Base-by-base conservation (phyloP, 2,113 vertebrate genomes). In the Trichomycterus rosablanca region DNA sequence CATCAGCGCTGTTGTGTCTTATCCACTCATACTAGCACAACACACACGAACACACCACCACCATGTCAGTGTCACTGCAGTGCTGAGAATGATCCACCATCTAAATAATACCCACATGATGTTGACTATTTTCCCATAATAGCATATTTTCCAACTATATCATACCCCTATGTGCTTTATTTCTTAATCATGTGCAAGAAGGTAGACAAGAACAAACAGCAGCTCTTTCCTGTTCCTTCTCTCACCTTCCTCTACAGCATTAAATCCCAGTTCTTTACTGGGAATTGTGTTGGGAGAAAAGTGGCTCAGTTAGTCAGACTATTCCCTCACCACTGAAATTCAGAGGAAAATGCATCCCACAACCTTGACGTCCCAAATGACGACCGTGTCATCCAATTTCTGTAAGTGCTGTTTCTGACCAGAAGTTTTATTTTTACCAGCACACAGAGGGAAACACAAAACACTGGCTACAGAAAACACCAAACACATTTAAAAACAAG, bases 311-410 rank as follows among this genome's bases (percentile, higher is more conserved):
- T 80, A 74, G 57, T 58, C n/a, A 74, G 72, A 66, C 65, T 49
- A 64, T 19, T 81, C 78, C 76, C 76, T 74, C 75, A 68, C 46
- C 72, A 67, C 67, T 61, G 67, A 74, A 78, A 68, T 79, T 56
- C 79, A 67, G 63, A 56, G 73, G 74, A 73, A 75, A 68, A 81
- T 58, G 65, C 70, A 75, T 74, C 66, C 70, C 68, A 68, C 57
- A 7, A 67, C 69, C 76, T 43, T 85, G 81, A 85, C 86, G 86
- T 85, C 83, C 82, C 84, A 67, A 64, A 73, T 76, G 80, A 78
- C 79, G 52, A 53, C 35, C 67, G 67, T 76, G 71, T 80, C 82
- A 81, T 78, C 78, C 74, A 70, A 53, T 78, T 74, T 74, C 68
- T 71, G 49, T 72, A 59, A 49, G 66, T 64, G 15, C 37, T 63